Evolutionary conservation across 2,888 invertebrate genomes (phyloP).

Genomic region (Suillia variegata): DNA sequence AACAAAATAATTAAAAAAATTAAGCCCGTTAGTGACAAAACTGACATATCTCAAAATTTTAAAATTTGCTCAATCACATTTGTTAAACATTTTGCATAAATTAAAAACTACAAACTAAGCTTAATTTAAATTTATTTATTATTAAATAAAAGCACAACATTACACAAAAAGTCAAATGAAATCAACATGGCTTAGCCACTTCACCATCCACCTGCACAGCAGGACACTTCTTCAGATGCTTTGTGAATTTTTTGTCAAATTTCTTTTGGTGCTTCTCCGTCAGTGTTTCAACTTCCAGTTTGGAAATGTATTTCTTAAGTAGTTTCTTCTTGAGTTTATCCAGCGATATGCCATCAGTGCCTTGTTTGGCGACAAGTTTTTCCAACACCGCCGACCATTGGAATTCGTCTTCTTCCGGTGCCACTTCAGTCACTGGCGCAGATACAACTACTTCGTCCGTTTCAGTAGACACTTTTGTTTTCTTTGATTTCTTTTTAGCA

Average conservation of each 20-base stretch:
- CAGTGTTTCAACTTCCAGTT: constrained; percentile 59
- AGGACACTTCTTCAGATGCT: constrained; percentile 70
- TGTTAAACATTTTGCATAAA: no score
- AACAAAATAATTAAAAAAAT: no score
- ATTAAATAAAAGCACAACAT: background rate
- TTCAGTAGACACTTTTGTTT: constrained; percentile 13
- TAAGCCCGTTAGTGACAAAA: no score
- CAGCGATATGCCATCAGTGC: constrained; percentile 69
- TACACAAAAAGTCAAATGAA: no score
- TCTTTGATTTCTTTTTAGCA: constrained; percentile 22
- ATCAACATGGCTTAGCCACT: constrained; percentile 60
- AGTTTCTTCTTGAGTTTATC: constrained; percentile 81
- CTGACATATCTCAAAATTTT: no score
- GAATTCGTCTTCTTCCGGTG: constrained; percentile 30
- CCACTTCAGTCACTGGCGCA: background rate
- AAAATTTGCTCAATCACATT: no score
- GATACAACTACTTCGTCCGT: background rate
- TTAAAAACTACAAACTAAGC: background rate
- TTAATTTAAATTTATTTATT: no score
- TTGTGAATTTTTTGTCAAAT: constrained; percentile 73
- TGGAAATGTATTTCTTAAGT: constrained; percentile 66
- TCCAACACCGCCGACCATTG: constrained; percentile 42
- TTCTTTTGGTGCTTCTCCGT: constrained; percentile 64
- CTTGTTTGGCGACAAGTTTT: constrained; percentile 44
- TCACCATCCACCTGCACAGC: constrained; percentile 69